Conservation (phyloP, 2,797 vertebrate genomes). For the Amblyraja radiata region DNA sequence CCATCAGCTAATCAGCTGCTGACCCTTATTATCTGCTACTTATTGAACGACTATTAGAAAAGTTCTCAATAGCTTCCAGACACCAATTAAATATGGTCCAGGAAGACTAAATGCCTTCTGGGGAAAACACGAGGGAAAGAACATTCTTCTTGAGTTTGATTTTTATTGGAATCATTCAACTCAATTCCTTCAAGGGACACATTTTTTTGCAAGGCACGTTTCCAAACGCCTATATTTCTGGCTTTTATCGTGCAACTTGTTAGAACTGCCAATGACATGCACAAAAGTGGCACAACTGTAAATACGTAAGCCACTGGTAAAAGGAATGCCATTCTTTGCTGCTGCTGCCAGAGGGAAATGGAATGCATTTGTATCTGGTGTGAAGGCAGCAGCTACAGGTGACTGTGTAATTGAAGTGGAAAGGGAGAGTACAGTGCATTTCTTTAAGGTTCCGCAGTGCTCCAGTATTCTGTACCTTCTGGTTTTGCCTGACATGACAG, state of each 20-base stretch:
- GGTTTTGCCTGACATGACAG: neutral
- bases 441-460: neutral
- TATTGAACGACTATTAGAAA: neutral
- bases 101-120: neutral
- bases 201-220: neutral
- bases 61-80: neutral
- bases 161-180: neutral
- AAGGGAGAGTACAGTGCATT: neutral
- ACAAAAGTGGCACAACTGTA: neutral
- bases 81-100: neutral
- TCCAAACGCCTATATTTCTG: neutral
- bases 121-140: neutral
- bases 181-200: neutral
- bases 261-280: neutral
- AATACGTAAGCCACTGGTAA: neutral
- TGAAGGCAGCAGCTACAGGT: constrained; percentile 1
- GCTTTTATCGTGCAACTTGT: neutral
- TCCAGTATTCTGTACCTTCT: neutral
- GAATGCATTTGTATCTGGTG: neutral
- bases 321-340: neutral
- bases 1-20: neutral
- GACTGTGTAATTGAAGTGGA: neutral
- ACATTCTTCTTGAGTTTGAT: constrained; percentile 7
- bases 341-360: neutral
- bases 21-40: neutral